Conservation (phyloP, 37 sponge, comb jelly and placozoan genomes). For the Lycopodina hypogea region DNA sequence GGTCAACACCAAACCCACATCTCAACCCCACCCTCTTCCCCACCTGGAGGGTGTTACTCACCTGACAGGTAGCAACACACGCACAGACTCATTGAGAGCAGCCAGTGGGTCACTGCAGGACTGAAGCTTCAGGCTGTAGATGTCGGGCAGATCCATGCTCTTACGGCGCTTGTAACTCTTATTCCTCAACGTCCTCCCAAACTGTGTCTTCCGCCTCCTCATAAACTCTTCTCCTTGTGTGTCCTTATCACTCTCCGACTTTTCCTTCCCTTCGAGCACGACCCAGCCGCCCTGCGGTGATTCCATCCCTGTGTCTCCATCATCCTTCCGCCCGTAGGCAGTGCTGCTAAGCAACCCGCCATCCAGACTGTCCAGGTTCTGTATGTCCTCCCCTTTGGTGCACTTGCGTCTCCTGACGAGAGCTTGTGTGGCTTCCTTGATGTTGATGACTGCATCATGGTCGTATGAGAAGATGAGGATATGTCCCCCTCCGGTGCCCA, state of each 20-base stretch:
- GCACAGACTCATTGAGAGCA: slow-evolving; percentile 31
- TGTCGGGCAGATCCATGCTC: not conserved
- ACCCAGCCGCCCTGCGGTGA: not conserved
- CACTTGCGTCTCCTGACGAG: not conserved
- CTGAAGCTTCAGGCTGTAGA: slow-evolving; percentile 7
- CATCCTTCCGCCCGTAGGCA: not conserved
- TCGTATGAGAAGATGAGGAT: slow-evolving; percentile 41
- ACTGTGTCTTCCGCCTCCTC: slow-evolving; percentile 18
- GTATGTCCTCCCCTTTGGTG: not conserved
- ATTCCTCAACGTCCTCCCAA: slow-evolving; percentile 29
- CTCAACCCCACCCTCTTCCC: not conserved
- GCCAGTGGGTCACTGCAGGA: not conserved
- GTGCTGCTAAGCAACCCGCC: not conserved
- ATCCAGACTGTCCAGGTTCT: not conserved
- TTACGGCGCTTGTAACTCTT: not conserved
- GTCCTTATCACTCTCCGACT: not conserved
- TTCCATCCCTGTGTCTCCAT: not conserved
- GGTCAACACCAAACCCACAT: not conserved
- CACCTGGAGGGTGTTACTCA: too few species aligned
- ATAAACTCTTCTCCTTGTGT: not conserved
- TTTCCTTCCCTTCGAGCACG: not conserved
- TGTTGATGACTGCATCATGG: not conserved
- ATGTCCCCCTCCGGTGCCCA: slow-evolving; percentile 49
- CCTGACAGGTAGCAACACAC: slow-evolving; percentile 23
- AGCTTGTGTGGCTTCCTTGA: slow-evolving; percentile 3